Evolutionary conservation across 1,140 invertebrate species (phyloP), one percentile per base, ranked within the genome.

Genomic region (Thaumetopoea pityocampa): DNA sequence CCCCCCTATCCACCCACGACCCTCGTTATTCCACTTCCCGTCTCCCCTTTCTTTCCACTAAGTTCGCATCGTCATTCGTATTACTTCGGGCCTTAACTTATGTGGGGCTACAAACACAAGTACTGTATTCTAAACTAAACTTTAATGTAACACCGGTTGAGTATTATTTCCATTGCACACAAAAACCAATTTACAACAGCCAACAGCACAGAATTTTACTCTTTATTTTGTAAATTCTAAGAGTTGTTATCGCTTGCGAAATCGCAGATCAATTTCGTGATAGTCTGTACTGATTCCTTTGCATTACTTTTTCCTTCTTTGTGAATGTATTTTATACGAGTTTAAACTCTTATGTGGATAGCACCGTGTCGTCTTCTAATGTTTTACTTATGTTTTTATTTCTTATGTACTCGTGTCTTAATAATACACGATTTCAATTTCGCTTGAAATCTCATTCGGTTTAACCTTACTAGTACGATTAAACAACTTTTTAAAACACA

Each of bases 301-400:
- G 68, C 80, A 77, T 79, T 84, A 84, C 77, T 81, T 84, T 78
- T 80, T 78, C 71, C 60, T 77, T 78, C 77, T 76, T 77, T 84
- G 74, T 77, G 65, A 58, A 71, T 67, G 77, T 81, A 78, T 79
- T 84, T 81, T 80, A 79, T 74, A 64, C 54, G 73, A 78, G 67
- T 80, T 81, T 69, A 78, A 70, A 53, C 66, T 72, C 71, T 79
- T 81, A 79, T 81, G 66, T 84, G 79, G 67, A 77, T 67, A 66
- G 56, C 56, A 54, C 44, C 5, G 32, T n/a, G n/a, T n/a, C n/a
- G n/a, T n/a, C n/a, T n/a, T n/a, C n/a, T n/a, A n/a, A n/a, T n/a
- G n/a, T n/a, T n/a, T n/a, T n/a, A n/a, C n/a, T n/a, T n/a, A n/a
- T n/a, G n/a, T n/a, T n/a, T n/a, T n/a, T n/a, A n/a, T n/a, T n/a